These are phyloP conservation scores for Ptiloglossa arizonensis DNA, from an alignment of 1,140 invertebrate genomes.

Conservation along the genomic window DNA sequence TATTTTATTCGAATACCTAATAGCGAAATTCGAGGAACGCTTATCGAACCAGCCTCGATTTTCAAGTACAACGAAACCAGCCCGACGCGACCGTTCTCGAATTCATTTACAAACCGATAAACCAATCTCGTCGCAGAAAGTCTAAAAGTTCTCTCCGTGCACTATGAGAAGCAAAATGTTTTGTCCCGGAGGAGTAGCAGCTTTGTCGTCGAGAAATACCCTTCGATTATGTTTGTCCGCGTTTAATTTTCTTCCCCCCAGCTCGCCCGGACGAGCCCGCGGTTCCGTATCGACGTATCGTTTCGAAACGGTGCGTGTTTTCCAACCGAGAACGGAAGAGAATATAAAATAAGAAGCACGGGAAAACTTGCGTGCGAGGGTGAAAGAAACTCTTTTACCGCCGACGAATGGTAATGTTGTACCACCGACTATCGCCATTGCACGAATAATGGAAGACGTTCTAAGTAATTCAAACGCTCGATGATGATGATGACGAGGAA, in stretches of 20 bases:
- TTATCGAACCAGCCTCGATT: too few species aligned
- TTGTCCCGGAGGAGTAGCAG: not conserved
- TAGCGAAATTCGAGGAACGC: too few species aligned
- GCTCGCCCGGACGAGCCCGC: too few species aligned
- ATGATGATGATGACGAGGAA: constrained; percentile 17
- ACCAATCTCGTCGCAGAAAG: not conserved
- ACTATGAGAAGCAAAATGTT: not conserved
- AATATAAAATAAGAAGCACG: constrained; percentile 17
- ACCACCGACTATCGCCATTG: not conserved
- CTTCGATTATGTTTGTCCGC: not conserved
- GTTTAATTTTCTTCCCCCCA: not conserved
- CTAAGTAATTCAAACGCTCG: not conserved
- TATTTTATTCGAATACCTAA: too few species aligned
- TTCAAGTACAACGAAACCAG: too few species aligned
- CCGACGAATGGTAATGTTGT: not conserved
- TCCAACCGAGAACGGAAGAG: not conserved
- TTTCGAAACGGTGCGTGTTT: not conserved
- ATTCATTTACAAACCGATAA: not conserved
- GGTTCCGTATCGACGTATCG: constrained; percentile 13
- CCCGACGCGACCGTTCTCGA: too few species aligned
- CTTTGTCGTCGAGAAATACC: not conserved
- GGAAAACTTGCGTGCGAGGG: not conserved
- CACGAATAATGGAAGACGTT: not conserved
- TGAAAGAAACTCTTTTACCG: not conserved
- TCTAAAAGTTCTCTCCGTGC: not conserved